These are phyloP conservation scores for Chloroceryle inda DNA, from an alignment of 2,797 vertebrate genomes.

Conservation along the genomic window DNA sequence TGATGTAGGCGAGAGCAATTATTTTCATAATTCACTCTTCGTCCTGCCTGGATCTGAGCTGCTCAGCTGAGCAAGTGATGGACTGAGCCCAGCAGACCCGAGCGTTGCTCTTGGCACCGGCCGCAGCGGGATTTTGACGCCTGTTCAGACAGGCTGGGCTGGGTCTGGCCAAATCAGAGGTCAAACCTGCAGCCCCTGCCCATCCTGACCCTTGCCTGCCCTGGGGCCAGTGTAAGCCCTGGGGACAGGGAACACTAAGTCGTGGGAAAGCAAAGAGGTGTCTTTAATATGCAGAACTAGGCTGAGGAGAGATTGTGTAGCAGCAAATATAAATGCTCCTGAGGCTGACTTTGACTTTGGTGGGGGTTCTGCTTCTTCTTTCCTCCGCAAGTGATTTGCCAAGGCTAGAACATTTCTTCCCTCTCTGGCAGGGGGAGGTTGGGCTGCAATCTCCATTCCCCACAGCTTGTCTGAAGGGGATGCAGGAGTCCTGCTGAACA, in stretches of 20 bases:
- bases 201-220: background rate
- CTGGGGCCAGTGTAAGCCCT: rapidly evolving
- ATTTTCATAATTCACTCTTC: slow-evolving; percentile 14
- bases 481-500: background rate
- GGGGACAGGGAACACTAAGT: background rate
- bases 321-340: background rate
- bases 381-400: background rate
- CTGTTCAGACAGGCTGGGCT: background rate
- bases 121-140: background rate
- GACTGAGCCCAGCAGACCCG: background rate
- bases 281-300: background rate
- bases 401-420: background rate
- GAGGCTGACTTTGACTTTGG: background rate
- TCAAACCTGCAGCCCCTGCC: background rate
- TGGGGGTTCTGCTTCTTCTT: background rate
- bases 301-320: rapidly evolving
- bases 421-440: background rate
- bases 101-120: background rate
- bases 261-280: background rate
- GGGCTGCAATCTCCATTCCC: background rate
- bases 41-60: slow-evolving; percentile 43
- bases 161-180: background rate
- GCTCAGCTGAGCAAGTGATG: background rate
- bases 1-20: background rate
- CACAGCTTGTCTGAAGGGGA: rapidly evolving